Evolutionary conservation across 2,888 invertebrate species (phyloP), one percentile per base, ranked within the genome.

Genomic region (Meteorus cinctellus): DNA sequence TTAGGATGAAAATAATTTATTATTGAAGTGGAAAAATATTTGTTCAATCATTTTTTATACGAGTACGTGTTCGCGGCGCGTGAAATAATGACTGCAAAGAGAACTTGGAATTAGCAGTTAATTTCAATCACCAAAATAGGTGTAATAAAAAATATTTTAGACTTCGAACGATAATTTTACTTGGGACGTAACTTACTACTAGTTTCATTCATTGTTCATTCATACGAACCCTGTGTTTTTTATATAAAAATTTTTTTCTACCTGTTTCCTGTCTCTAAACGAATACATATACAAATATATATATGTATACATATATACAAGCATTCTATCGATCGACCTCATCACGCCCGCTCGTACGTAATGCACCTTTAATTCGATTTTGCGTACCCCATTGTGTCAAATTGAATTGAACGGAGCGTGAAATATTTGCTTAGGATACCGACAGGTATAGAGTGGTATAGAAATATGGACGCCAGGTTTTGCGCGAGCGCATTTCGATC

Each of bases 341-440:
- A 31, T 6, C 29, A 31, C 31, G 12, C 51, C 19, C 6, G 19
- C 19, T 8, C 77, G 78, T 80, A 81, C 80, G 81, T 85, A 83
- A 85, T 84, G 81, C 83, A 78, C 74, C 81, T 83, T 84, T 85
- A 85, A 86, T 86, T 86, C 82, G 82, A 87, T 86, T 85, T 83
- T 78, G 77, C 80, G 79, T 81, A 81, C 77, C 81, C 80, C 82
- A 82, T 85, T 82, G 82, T 81, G 82, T 84, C 85, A 83, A 87
- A 86, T 85, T 85, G 83, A 81, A 86, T 85, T 82, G 84, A 82
- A 85, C 81, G 75, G 81, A 79, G 82, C 79, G 83, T 82, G 84
- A 86, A 87, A 85, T 86, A 85, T 87, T 87, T 86, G 84, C 82
- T 86, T 83, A 84, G 84, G 84, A 74, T 41, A 41, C 77, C 76